These are phyloP conservation scores for Aegithalos caudatus DNA, from an alignment of 2,113 vertebrate species.

Conservation along the genomic window DNA sequence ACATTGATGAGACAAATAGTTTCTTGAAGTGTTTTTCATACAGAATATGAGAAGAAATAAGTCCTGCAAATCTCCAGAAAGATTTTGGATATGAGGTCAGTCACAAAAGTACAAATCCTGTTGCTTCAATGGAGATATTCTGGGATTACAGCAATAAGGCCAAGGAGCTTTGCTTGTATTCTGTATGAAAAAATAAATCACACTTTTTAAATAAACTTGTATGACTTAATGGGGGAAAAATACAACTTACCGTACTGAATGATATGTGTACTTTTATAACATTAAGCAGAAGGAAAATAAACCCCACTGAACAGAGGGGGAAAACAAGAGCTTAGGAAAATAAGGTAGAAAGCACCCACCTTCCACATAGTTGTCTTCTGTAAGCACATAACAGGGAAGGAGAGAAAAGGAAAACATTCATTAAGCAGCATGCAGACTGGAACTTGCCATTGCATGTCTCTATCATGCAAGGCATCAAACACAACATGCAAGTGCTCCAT, in stretches of 20 bases:
- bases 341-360: slow-evolving; percentile 90
- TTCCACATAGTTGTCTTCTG: slow-evolving; percentile 96
- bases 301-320: slow-evolving; percentile 25
- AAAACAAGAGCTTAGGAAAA: slow-evolving; percentile 73
- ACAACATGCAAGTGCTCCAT: slow-evolving; percentile 92
- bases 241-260: slow-evolving; percentile 75
- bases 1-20: background rate
- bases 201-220: slow-evolving; percentile 5
- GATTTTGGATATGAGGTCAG: background rate
- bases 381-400: slow-evolving; percentile 92
- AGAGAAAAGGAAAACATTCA: slow-evolving; percentile 99
- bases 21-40: slow-evolving; percentile 54
- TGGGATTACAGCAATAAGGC: background rate
- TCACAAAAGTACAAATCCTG: background rate
- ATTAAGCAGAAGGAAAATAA: slow-evolving; percentile 55
- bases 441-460: slow-evolving; percentile 94
- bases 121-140: background rate
- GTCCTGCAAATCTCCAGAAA: background rate
- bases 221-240: slow-evolving; percentile 11
- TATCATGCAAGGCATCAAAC: slow-evolving; percentile 96
- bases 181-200: slow-evolving; percentile 63
- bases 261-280: slow-evolving; percentile 48
- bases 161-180: slow-evolving; percentile 27
- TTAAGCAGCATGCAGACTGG: slow-evolving; percentile 99
- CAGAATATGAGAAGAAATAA: slow-evolving; percentile 38